Percentiles rank a stretch among this genome's conserved stretches.
Evolutionary conservation across 2,888 invertebrate species (phyloP).

Genomic region (Diarsia dahlii): DNA sequence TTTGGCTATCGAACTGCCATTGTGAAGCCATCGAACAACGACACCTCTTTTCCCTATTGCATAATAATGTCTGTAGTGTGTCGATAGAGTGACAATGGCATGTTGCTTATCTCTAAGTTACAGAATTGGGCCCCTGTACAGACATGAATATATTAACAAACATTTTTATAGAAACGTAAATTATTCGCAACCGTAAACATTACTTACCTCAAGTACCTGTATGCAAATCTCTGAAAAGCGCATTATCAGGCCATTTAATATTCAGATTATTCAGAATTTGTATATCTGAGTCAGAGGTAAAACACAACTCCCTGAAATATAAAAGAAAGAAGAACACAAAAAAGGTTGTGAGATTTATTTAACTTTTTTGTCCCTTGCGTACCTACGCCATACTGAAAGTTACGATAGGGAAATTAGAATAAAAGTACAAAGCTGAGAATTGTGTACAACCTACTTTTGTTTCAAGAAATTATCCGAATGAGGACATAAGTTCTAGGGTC

Average conservation of each 20-base stretch:
- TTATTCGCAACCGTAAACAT: constrained; percentile 14
- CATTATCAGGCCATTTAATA: neutral
- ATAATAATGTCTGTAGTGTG: too few relatives aligned
- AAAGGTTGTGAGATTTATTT: constrained; percentile 8
- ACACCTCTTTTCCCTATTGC: too few relatives aligned
- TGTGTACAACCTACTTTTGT: neutral
- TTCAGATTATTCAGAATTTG: constrained; percentile 29
- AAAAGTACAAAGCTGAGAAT: neutral
- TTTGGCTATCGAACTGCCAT: too few relatives aligned
- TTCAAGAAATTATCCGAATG: neutral
- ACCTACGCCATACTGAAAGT: constrained; percentile 1
- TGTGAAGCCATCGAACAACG: too few relatives aligned
- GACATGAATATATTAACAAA: too few relatives aligned
- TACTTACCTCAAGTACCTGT: neutral
- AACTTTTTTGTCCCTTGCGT: constrained; percentile 12
- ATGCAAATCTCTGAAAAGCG: neutral
- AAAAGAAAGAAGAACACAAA: constrained; percentile 7
- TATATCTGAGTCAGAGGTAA: neutral
- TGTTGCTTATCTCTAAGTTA: too few relatives aligned
- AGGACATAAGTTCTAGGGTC: neutral
- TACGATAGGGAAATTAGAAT: constrained; percentile 2
- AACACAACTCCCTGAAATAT: constrained; percentile 1
- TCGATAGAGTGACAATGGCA: too few relatives aligned
- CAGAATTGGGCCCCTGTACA: too few relatives aligned
- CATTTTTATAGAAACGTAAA: neutral